Evolutionary conservation across 2,113 vertebrate genomes (phyloP).

Genomic region (Thermophis baileyi): DNA sequence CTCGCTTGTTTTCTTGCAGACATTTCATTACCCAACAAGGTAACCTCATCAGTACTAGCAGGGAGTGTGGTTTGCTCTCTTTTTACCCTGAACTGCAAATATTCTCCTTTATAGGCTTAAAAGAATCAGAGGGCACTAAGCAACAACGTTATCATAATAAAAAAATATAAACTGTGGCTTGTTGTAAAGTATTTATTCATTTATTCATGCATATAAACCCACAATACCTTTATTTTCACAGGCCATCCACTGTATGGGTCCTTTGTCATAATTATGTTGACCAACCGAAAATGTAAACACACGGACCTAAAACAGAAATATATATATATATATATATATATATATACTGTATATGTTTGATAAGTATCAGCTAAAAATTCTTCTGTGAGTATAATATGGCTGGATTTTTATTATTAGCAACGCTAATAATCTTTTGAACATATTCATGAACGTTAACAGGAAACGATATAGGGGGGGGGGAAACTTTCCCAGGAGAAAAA

Average conservation of each 20-base stretch:
- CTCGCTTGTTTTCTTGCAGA: background rate
- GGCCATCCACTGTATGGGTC: slow-evolving; percentile 98
- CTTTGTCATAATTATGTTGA: slow-evolving; percentile 98
- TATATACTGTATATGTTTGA: background rate
- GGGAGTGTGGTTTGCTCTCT: background rate
- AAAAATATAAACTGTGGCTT: background rate
- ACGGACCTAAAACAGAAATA: slow-evolving; percentile 76
- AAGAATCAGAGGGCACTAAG: background rate
- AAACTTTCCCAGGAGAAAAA: background rate
- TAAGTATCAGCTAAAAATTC: background rate
- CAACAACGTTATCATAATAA: background rate
- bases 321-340: background rate
- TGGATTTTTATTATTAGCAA: background rate
- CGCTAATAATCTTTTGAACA: background rate
- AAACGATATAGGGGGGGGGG: background rate
- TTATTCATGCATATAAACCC: background rate
- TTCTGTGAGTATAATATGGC: background rate
- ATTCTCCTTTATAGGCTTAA: background rate
- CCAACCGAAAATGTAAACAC: slow-evolving; percentile 98
- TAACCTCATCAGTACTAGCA: background rate
- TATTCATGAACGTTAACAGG: background rate
- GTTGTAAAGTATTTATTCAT: background rate
- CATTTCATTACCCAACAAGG: background rate
- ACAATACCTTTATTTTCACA: slow-evolving; percentile 93
- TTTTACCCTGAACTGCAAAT: background rate